phyloP scores from a whole-genome alignment of 2,888 invertebrate genomes.

The Sminthurinus aureus region DNA sequence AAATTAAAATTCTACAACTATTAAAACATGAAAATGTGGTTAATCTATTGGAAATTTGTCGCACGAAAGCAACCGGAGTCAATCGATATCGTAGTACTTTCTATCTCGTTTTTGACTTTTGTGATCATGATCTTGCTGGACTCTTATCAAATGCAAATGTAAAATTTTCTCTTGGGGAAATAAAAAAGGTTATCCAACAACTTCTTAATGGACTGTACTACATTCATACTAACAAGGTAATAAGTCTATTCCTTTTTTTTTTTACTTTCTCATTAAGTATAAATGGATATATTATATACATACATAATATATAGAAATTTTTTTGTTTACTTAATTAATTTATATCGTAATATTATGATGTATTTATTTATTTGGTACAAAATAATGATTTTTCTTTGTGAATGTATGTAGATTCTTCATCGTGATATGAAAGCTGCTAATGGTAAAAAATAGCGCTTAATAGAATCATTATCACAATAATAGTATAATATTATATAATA shows the following conservation, averaged over 20 bases:
- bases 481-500: too few relatives aligned
- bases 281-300: too few relatives aligned
- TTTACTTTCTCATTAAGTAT: too few relatives aligned
- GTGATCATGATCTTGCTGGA: conserved; percentile 98
- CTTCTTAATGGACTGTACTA: conserved; percentile 89
- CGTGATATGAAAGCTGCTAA: conserved; percentile 99
- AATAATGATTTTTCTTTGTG: too few relatives aligned
- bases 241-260: too few relatives aligned
- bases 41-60: conserved; percentile 94
- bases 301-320: too few relatives aligned
- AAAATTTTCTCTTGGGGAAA: conserved; percentile 94
- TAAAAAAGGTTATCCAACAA: conserved; percentile 92
- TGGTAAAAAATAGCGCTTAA: too few relatives aligned
- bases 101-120: conserved; percentile 97
- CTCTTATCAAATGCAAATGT: conserved; percentile 93
- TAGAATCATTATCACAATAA: too few relatives aligned
- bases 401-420: too few relatives aligned
- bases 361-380: too few relatives aligned
- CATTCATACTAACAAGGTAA: conserved; percentile 92
- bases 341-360: too few relatives aligned
- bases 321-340: too few relatives aligned
- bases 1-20: conserved; percentile 93
- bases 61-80: conserved; percentile 79
- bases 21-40: conserved; percentile 97
- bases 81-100: conserved; percentile 87